Conservation (phyloP, 2,888 invertebrate species). For the Hyalella azteca region DNA sequence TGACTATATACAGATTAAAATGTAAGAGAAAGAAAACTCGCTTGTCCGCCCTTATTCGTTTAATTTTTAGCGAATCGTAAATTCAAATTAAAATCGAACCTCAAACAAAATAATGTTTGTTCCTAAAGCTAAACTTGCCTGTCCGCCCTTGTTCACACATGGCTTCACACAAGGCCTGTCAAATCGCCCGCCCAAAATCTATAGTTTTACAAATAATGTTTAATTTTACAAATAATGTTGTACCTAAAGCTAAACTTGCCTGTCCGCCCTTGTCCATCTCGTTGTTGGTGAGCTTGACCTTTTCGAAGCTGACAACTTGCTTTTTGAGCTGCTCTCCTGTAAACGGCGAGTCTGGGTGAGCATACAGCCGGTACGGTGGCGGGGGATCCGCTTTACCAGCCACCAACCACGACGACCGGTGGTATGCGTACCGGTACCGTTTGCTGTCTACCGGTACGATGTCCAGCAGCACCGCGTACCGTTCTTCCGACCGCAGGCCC, state of each 20-base stretch:
- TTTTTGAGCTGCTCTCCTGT: slow-evolving; percentile 93
- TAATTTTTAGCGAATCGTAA: background rate
- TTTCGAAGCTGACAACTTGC: slow-evolving; percentile 97
- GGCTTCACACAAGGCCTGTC: too few relatives aligned
- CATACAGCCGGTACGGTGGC: slow-evolving; percentile 88
- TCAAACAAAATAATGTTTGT: background rate
- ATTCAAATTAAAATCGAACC: background rate
- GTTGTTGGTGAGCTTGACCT: slow-evolving; percentile 97
- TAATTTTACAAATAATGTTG: too few relatives aligned
- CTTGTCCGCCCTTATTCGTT: background rate
- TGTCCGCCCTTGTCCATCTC: slow-evolving; percentile 96
- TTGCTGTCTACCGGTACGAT: slow-evolving; percentile 96
- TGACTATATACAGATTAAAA: background rate
- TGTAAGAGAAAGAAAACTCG: background rate
- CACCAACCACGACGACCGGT: slow-evolving; percentile 96
- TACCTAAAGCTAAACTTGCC: slow-evolving; percentile 77
- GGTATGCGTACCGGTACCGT: slow-evolving; percentile 95
- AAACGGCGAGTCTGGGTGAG: slow-evolving; percentile 96
- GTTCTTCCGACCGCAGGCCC: slow-evolving; percentile 64
- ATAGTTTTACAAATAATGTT: too few relatives aligned
- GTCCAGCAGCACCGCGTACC: slow-evolving; percentile 93
- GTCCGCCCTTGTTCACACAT: background rate
- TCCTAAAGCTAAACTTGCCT: too few relatives aligned
- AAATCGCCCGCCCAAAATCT: too few relatives aligned
- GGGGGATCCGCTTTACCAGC: slow-evolving; percentile 98